A percentile compares a stretch with the other conserved stretches of the same genome.
Evolutionary conservation across 2,888 invertebrate genomes (phyloP).

Genomic region (Conchocele bisecta): DNA sequence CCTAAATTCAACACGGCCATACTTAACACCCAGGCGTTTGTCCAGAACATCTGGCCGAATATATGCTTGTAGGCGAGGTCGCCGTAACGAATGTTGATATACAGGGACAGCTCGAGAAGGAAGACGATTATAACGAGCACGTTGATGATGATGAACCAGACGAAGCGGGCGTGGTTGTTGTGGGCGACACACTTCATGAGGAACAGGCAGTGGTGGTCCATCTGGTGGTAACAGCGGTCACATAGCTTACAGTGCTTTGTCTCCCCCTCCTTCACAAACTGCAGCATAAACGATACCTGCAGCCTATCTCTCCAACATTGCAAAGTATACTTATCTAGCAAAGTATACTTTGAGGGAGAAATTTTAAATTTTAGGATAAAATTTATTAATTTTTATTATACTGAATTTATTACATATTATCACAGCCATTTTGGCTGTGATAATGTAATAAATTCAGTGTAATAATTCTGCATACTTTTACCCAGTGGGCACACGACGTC

Average conservation of each 20-base stretch:
- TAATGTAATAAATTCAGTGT: too few relatives aligned
- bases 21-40: slow-evolving; percentile 72
- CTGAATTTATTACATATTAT: too few relatives aligned
- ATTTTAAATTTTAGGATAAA: too few relatives aligned
- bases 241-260: slow-evolving; percentile 81
- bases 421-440: too few relatives aligned
- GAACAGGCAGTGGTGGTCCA: slow-evolving; percentile 82
- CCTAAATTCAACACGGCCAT: slow-evolving; percentile 70
- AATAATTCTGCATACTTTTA: too few relatives aligned
- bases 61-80: slow-evolving; percentile 28
- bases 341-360: too few relatives aligned
- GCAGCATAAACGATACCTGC: slow-evolving; percentile 35
- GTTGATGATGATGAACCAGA: slow-evolving; percentile 72
- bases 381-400: too few relatives aligned
- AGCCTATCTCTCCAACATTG: not conserved
- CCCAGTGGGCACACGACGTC: too few relatives aligned
- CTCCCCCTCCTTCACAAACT: slow-evolving; percentile 67
- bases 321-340: too few relatives aligned
- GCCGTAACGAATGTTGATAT: slow-evolving; percentile 43
- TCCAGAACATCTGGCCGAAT: slow-evolving; percentile 62
- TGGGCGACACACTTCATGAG: slow-evolving; percentile 79
- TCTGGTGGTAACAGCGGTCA: slow-evolving; percentile 74
- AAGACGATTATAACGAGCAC: slow-evolving; percentile 72
- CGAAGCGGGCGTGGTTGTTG: slow-evolving; percentile 78
- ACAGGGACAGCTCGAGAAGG: slow-evolving; percentile 52